Percentiles rank a stretch among this genome's conserved stretches.
phyloP scores from a whole-genome alignment of 2,113 vertebrate species.

The Microtus ochrogaster region DNA sequence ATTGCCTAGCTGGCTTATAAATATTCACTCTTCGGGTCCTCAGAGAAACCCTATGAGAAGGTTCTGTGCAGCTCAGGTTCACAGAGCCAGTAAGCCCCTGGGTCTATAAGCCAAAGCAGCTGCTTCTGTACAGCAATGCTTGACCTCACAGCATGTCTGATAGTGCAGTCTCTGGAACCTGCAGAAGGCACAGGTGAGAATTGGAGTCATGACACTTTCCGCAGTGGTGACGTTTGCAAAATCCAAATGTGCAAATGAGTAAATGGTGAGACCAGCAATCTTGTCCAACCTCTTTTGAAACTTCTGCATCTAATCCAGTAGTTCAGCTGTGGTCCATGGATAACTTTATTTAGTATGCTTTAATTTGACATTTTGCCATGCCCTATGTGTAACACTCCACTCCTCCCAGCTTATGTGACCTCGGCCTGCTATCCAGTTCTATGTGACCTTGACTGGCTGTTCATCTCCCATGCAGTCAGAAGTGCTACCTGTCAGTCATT shows the following conservation, averaged over 20 bases:
- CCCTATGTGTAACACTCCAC: not conserved
- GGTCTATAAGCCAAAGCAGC: not conserved
- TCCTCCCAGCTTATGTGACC: not conserved
- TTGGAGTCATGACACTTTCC: not conserved
- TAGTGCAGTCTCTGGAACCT: not conserved
- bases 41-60: not conserved
- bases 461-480: not conserved
- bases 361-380: not conserved
- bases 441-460: not conserved
- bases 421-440: not conserved
- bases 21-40: not conserved
- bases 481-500: not conserved
- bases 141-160: not conserved
- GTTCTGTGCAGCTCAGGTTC: not conserved
- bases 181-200: not conserved
- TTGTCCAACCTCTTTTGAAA: not conserved
- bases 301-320: not conserved
- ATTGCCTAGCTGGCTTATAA: not conserved
- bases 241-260: not conserved
- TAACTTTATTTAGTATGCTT: not conserved
- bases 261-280: not conserved
- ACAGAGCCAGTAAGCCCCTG: not conserved
- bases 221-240: not conserved
- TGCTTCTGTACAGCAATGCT: too few species aligned
- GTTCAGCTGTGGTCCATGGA: not conserved